Percentiles rank a stretch among this genome's conserved stretches.
Evolutionary conservation across 1,140 invertebrate genomes (phyloP).

Genomic region (Platorchestia sp.): DNA sequence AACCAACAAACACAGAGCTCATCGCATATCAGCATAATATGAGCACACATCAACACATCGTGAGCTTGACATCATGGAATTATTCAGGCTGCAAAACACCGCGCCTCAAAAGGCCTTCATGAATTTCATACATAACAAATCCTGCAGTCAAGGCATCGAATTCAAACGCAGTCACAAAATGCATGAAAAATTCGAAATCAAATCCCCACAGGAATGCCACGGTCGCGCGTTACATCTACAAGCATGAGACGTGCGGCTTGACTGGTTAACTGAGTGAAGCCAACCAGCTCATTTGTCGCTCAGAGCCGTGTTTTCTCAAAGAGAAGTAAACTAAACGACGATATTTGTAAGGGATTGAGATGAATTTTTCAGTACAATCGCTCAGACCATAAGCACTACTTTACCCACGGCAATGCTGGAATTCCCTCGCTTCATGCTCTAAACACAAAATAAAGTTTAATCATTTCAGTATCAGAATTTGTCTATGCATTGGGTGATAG

Average conservation of each 20-base stretch:
- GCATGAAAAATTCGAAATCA: neutral
- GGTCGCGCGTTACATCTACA: neutral
- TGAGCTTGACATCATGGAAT: neutral
- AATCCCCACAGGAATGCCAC: neutral
- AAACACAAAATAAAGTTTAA: no score
- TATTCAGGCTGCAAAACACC: neutral
- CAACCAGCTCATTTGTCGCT: neutral
- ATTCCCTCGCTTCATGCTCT: neutral
- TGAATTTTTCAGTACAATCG: neutral
- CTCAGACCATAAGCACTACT: neutral
- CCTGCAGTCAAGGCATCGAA: neutral
- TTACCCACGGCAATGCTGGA: no score
- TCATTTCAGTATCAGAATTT: no score
- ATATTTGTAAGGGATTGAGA: neutral
- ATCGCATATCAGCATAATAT: neutral
- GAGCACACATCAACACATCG: neutral
- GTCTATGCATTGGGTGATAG: no score
- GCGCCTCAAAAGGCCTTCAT: neutral
- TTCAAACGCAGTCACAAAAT: neutral
- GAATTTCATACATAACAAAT: constrained; percentile 32
- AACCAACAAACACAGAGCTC: neutral
- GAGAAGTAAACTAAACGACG: neutral
- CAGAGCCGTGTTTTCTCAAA: neutral
- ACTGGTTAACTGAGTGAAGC: neutral
- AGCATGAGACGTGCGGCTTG: neutral